Base-by-base conservation (phyloP, 2,113 vertebrate genomes). In the Hemichromis elongatus region DNA sequence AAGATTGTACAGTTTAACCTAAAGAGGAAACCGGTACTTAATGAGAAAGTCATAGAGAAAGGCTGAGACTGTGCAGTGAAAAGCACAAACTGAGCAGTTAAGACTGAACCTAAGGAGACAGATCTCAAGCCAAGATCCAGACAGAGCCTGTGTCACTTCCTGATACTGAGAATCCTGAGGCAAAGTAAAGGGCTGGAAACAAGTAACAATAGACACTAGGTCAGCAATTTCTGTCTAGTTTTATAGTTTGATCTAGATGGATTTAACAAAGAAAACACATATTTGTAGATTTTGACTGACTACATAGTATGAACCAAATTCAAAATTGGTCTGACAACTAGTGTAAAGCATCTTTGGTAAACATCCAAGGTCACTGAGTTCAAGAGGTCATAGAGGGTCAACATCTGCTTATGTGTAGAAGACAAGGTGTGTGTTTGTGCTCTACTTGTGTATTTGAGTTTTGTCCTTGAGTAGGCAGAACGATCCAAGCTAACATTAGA, bases 111-210 rank as follows among this genome's bases (percentile, higher is more conserved):
- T 73, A 59, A 66, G 45, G 78, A 84, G 92, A 92, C 68, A 21
- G 73, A 86, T 88, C 40, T 77, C 59, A 57, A 56, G 88, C 81
- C 86, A 92, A 86, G 73, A 80, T 84, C 84, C 84, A 88, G 82
- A 87, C 70, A 81, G 33, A 37, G 83, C 66, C 79, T 19, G 78
- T 88, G 87, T 89, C 83, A 93, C 87, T 91, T 94, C 92, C 93
- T 92, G 83, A 30, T 26, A 88, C 80, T 75, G 68, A 83, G 66
- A 87, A 86, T 89, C 68, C 42, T 35, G 40, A 83, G 47, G 63
- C 42, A 80, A 77, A 84, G 47, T 81, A 82, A 8, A 21, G 9
- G 37, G n/a, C 79, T 84, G 86, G 59, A 87, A 40, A 63, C 3
- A 2, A 54, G 87, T 80, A 81, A 83, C 5, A 28, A 50, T n/a